phyloP scores from a whole-genome alignment of 2,797 vertebrate genomes.

The Sebastes hopkinsi region DNA sequence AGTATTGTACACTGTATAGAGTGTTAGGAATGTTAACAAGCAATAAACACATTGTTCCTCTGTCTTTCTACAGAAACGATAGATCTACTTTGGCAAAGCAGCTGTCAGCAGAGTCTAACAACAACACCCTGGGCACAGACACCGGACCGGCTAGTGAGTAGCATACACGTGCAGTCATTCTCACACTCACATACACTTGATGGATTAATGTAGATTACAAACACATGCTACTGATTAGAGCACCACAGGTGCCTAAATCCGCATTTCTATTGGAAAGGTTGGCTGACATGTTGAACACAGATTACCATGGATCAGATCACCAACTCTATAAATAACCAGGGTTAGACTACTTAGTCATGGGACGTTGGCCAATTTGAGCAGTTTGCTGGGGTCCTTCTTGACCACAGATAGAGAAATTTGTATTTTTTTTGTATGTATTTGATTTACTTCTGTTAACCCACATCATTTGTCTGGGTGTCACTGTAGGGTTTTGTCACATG shows the following conservation, averaged over 20 bases:
- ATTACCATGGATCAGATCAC: slow-evolving; percentile 33
- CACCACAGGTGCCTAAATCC: slow-evolving; percentile 16
- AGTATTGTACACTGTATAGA: neutral
- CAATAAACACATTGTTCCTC: neutral
- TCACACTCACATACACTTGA: slow-evolving; percentile 11
- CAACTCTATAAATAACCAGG: slow-evolving; percentile 13
- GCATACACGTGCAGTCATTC: slow-evolving; percentile 35
- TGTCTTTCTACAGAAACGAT: slow-evolving; percentile 50
- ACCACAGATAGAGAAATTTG: neutral
- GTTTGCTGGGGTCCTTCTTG: neutral
- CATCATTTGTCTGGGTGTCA: neutral
- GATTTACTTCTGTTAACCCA: neutral
- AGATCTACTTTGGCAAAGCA: slow-evolving; percentile 36
- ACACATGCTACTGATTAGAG: slow-evolving; percentile 44
- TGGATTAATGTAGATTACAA: slow-evolving; percentile 50
- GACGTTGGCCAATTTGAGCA: neutral
- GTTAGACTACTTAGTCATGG: neutral
- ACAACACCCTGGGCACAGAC: slow-evolving; percentile 58
- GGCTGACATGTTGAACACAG: slow-evolving; percentile 35
- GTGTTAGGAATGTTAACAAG: neutral
- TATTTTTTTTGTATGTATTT: neutral
- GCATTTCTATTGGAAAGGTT: slow-evolving; percentile 7
- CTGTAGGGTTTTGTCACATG: neutral
- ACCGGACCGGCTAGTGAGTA: slow-evolving; percentile 57
- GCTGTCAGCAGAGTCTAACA: slow-evolving; percentile 63